Base-by-base conservation (phyloP, 2,797 vertebrate species). In the Bryconaethiops microstoma region DNA sequence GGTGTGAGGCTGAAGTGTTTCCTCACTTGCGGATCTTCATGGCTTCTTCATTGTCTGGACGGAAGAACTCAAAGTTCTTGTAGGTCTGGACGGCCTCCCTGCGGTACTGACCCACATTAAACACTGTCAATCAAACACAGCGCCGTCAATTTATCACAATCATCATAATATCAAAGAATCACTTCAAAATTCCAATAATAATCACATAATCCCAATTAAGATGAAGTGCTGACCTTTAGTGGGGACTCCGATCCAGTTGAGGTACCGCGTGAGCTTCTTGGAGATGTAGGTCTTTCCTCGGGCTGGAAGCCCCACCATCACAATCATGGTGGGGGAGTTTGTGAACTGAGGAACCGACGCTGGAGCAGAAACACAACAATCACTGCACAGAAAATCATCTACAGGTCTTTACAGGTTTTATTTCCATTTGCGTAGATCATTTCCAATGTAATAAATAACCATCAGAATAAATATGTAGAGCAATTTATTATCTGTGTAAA, bases 221-320 rank as follows among this genome's bases (percentile, higher is more conserved):
- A 3, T 35, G 35, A 35, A 35, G 35, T 35, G 2, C 57, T 85
- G 84, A 95, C 94, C 95, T 89, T 95, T 94, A 0, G 95, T 95
- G 19, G 94, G 93, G 57, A 90, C 93, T 45, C 94, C 94, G 63
- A 95, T 95, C 94, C 95, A 95, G 85, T 96, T 96, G 83, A 95
- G 94, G 81, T 95, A 95, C 7, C 94, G 91, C 5, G 95, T 95
- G 42, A 96, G 94, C 85, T 98, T 97, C n/a, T 94, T 96, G 7
- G 96, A 96, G 87, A 98, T 98, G 88, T 96, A 97, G n/a, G 97
- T 98, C 85, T 98, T 98, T 7, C 97, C 97, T 57, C 96, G 91
- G 7, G 96, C 96, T 0, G 96, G 97, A 5, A 98, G 92, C 8
- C 96, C 96, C 64, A 98, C 96, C 95, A 97, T 93, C 82, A 98